phyloP scores from a whole-genome alignment of 2,113 vertebrate genomes.

The Solenodon paradoxus region DNA sequence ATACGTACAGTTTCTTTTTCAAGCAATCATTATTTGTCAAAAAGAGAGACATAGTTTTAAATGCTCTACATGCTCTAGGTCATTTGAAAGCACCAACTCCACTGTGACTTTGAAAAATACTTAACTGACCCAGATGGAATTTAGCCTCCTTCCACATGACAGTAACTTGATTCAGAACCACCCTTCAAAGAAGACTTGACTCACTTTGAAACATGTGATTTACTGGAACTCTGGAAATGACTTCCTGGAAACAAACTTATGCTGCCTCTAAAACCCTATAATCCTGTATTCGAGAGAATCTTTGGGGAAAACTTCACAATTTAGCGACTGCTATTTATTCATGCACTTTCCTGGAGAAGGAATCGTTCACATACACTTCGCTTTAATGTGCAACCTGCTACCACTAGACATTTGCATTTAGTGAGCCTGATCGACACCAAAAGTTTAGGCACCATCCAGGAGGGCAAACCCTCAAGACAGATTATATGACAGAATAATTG shows the following conservation, averaged over 20 bases:
- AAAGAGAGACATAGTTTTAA: background rate
- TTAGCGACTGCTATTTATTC: background rate
- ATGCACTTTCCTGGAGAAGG: background rate
- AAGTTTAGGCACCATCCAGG: background rate
- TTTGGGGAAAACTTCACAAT: background rate
- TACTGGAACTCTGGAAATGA: background rate
- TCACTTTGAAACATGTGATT: background rate
- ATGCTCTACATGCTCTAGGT: background rate
- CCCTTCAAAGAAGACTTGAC: background rate
- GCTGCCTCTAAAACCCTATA: background rate
- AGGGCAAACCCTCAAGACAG: background rate
- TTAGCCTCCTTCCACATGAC: background rate
- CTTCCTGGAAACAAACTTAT: background rate
- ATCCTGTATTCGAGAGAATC: background rate
- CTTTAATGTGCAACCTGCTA: background rate
- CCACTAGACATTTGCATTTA: background rate
- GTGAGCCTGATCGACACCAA: background rate
- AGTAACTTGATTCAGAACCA: constrained; percentile 8
- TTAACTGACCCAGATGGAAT: background rate
- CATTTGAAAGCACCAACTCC: background rate
- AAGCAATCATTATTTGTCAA: background rate
- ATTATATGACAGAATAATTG: background rate
- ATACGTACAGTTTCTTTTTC: background rate
- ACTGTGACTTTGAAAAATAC: background rate
- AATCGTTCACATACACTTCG: background rate